phyloP scores from a whole-genome alignment of 2,888 invertebrate species.

The Formica aserva region DNA sequence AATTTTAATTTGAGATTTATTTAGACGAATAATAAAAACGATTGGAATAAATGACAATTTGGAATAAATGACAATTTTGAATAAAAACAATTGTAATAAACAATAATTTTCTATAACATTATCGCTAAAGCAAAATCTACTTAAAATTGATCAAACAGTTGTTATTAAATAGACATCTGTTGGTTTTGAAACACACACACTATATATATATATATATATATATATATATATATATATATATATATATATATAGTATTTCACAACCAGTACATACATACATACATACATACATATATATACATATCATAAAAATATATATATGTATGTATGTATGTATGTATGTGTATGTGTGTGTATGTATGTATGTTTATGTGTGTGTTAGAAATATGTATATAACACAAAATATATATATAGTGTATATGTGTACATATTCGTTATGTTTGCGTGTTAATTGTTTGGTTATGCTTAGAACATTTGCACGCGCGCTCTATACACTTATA shows the following conservation, averaged over 20 bases:
- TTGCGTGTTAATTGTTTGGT: not conserved
- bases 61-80: not conserved
- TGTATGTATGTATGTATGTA: too few relatives aligned
- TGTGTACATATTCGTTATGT: not conserved
- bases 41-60: not conserved
- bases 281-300: too few relatives aligned
- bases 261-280: too few relatives aligned
- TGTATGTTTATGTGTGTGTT: not conserved
- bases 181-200: too few relatives aligned
- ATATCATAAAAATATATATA: too few relatives aligned
- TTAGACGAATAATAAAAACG: too few relatives aligned
- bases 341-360: not conserved
- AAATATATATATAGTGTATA: too few relatives aligned
- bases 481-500: constrained; percentile 56
- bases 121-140: not conserved
- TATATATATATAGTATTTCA: too few relatives aligned
- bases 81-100: not conserved
- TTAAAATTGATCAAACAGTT: not conserved
- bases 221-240: too few relatives aligned
- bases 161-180: not conserved
- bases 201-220: too few relatives aligned
- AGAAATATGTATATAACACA: too few relatives aligned
- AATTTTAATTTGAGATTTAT: too few relatives aligned
- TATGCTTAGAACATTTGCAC: constrained; percentile 52
- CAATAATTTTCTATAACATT: not conserved